Base-by-base conservation (phyloP, 23 tunicate species). In the Oikopleura albicans region DNA sequence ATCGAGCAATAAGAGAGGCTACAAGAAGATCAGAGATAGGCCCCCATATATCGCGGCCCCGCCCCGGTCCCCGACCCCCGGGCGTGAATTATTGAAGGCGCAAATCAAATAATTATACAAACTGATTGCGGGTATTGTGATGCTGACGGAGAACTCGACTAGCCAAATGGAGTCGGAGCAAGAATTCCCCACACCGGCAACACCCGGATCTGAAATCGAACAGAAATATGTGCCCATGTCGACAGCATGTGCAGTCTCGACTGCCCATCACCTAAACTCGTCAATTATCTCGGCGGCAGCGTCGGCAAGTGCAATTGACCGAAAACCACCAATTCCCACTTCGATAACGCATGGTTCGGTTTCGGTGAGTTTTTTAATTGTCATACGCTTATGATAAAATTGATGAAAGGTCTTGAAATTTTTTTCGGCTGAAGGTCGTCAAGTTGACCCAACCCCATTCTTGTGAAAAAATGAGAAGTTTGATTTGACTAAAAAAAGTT, bases 1-100 rank as follows among this genome's bases (percentile, higher is more conserved):
- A 71, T 71, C 79, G 59, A 49, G n/a, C 59, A 49, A 71, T 71
- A 27, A 71, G 79, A 71, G 79, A 71, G 79, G 4, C 16, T 8
- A 8, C 22, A 22, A 49, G 22, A 22, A 49, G 8, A 8, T 49
- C 59, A 22, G 59, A 8, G 59, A 49, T 49, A 49, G n/a, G n/a
- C n/a, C n/a, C n/a, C n/a, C n/a, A n/a, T n/a, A n/a, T n/a, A n/a
- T n/a, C n/a, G n/a, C n/a, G n/a, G n/a, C n/a, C n/a, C n/a, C n/a
- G n/a, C n/a, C 59, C 22, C 22, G 59, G 59, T 49, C 16, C 59
- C 8, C 8, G 59, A 49, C 59, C 59, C n/a, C n/a, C n/a, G n/a
- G n/a, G n/a, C n/a, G n/a, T n/a, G n/a, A n/a, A n/a, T n/a, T n/a
- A n/a, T n/a, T n/a, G n/a, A 22, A 49, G 63, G 63, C 63, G 63